Evolutionary conservation across 1,140 invertebrate species (phyloP), one percentile per base, ranked within the genome.

Genomic region (Ylistrum balloti): DNA sequence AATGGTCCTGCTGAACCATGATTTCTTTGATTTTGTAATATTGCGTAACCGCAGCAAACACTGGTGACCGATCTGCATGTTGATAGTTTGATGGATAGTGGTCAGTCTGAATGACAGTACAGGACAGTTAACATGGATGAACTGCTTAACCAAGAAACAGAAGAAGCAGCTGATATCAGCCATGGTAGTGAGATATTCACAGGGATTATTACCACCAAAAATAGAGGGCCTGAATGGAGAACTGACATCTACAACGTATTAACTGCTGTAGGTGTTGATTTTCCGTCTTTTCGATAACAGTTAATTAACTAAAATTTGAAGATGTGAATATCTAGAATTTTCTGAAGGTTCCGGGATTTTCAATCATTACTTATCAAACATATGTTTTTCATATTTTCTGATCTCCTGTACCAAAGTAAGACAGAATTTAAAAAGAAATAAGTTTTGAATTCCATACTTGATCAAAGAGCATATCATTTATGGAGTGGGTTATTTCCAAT

Each of bases 181-280:
- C 5, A 28, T 74, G 56, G 56, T 28, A 74, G 56, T 74, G 56
- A 74, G 13, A 28, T 74, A 74, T 74, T 74, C 2, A 28, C 56
- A 28, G 56, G 56, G 28, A 28, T 74, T 74, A 74, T 74, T 28
- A 74, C 56, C 56, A 74, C 56, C 22, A 74, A 74, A 74, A 74
- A 74, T n/a, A 74, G 56, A 74, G 56, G 56, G 22, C 56, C 56
- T 28, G 56, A 74, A 74, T 74, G 56, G 56, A 74, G 56, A 74
- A 74, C 56, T 7, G 56, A 74, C 17, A 74, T 74, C 56, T 74
- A 74, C 56, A 74, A 74, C 17, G 56, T 74, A 11, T 28, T 74
- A 5, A 74, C n/a, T 2, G 56, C n/a, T 74, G 56, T 74, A 74
- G 56, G 56, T 74, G 56, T 5, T n/a, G n/a, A 28, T 74, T 74